Evolutionary conservation across 1,140 invertebrate species (phyloP).

Genomic region (Drosophila nasuta): DNA sequence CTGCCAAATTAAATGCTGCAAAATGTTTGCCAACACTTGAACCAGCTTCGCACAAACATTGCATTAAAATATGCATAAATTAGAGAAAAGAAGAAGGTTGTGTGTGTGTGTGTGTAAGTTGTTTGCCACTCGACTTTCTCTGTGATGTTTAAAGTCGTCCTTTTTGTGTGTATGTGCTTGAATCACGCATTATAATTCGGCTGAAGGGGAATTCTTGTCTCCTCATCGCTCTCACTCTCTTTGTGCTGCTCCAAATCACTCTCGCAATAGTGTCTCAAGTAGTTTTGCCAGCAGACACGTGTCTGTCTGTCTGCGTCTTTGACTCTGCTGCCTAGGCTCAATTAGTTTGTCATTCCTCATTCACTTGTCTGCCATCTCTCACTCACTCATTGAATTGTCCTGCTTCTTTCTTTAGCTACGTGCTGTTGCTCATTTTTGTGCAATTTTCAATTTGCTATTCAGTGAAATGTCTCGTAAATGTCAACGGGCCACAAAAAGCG

Average conservation of each 20-base stretch:
- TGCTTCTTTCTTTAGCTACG: slow-evolving; percentile 4
- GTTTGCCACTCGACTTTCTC: slow-evolving; percentile 34
- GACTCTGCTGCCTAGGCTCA: slow-evolving; percentile 39
- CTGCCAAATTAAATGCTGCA: slow-evolving; percentile 34
- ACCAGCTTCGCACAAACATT: slow-evolving; percentile 23
- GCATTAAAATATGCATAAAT: slow-evolving; percentile 57
- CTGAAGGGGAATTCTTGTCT: neutral
- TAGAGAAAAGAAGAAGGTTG: slow-evolving; percentile 24
- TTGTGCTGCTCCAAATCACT: neutral
- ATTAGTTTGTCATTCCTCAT: slow-evolving; percentile 58
- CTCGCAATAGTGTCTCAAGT: slow-evolving; percentile 51
- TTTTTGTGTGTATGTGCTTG: slow-evolving; percentile 25
- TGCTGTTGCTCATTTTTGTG: slow-evolving; percentile 55
- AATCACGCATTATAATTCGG: slow-evolving; percentile 48
- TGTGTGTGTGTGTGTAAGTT: slow-evolving; percentile 13
- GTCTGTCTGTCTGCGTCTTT: slow-evolving; percentile 14
- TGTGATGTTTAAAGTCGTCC: slow-evolving; percentile 44
- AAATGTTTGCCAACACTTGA: slow-evolving; percentile 46
- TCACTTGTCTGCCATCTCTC: slow-evolving; percentile 25
- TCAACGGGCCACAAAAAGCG: slow-evolving; percentile 34
- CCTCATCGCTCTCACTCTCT: neutral
- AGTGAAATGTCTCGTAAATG: slow-evolving; percentile 60
- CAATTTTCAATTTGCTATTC: slow-evolving; percentile 58
- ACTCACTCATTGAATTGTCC: neutral
- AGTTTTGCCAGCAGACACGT: slow-evolving; percentile 43